A percentile compares a stretch with the other conserved stretches of the same genome.
phyloP scores from a whole-genome alignment of 2,888 invertebrate genomes.

The Silvanus unidentatus region DNA sequence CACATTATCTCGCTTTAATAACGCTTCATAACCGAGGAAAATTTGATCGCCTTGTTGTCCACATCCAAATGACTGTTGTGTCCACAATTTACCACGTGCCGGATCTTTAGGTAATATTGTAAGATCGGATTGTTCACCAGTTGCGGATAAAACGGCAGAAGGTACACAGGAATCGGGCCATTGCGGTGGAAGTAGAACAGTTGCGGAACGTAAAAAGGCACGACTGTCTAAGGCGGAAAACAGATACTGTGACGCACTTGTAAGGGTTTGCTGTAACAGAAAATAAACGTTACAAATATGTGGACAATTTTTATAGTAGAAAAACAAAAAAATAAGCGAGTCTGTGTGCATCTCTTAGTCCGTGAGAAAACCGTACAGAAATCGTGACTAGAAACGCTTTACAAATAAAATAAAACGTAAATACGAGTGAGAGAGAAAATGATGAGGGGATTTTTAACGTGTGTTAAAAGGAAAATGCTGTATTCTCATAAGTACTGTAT shows the following conservation, averaged over 20 bases:
- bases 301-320: no score
- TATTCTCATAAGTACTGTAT: no score
- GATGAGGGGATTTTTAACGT: no score
- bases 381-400: no score
- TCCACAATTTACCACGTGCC: constrained; percentile 53
- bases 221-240: constrained; percentile 54
- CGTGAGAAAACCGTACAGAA: no score
- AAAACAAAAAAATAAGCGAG: no score
- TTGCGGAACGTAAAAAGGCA: constrained; percentile 53
- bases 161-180: constrained; percentile 53
- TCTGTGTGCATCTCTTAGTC: no score
- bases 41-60: constrained; percentile 56
- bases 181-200: constrained; percentile 54
- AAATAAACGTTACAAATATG: no score
- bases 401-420: no score
- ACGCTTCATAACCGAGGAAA: constrained; percentile 46
- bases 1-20: constrained; percentile 37
- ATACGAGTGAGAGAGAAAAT: no score
- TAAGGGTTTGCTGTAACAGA: constrained; percentile 50
- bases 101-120: constrained; percentile 49
- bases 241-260: constrained; percentile 52
- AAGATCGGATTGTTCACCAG: constrained; percentile 53
- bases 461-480: no score
- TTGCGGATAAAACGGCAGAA: constrained; percentile 42
- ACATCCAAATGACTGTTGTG: constrained; percentile 57